Evolutionary conservation across 30 jellyfish, hydroid and myxozoan species (phyloP).

Genomic region (Aurelia aurita): DNA sequence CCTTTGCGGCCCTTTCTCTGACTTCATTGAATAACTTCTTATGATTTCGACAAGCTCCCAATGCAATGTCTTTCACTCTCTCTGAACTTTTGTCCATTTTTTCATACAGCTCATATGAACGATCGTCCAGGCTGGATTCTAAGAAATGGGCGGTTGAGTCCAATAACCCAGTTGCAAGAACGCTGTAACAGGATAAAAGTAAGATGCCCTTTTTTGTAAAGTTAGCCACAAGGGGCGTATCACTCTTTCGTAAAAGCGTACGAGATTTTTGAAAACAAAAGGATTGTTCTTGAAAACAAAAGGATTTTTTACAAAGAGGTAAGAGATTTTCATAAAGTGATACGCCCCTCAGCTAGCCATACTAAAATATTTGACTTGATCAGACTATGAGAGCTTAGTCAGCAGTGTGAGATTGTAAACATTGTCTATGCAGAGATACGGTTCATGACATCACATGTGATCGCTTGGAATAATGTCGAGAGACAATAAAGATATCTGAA

Average conservation of each 20-base stretch:
- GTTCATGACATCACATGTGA: no score
- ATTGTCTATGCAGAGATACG: no score
- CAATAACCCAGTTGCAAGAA: conserved; percentile 83
- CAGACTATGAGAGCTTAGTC: not conserved
- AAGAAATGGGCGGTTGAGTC: conserved; percentile 89
- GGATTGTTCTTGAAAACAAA: no score
- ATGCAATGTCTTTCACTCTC: conserved; percentile 58
- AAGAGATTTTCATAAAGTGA: no score
- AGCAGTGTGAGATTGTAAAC: no score
- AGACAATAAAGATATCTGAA: no score
- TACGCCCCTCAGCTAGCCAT: not conserved
- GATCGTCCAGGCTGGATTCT: conserved; percentile 81
- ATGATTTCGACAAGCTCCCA: conserved; percentile 78
- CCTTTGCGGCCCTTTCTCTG: conserved; percentile 88
- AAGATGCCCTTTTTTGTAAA: no score
- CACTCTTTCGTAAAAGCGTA: no score
- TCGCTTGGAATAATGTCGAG: no score
- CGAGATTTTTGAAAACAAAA: no score
- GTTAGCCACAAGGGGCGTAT: no score
- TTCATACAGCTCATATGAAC: conserved; percentile 67
- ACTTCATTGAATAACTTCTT: conserved; percentile 81
- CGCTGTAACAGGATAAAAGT: conserved; percentile 57
- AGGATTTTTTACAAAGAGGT: no score
- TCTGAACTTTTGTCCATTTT: conserved; percentile 65
- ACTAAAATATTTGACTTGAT: not conserved